phyloP scores from a whole-genome alignment of 2,797 vertebrate species.

The Chloroceryle amazona region DNA sequence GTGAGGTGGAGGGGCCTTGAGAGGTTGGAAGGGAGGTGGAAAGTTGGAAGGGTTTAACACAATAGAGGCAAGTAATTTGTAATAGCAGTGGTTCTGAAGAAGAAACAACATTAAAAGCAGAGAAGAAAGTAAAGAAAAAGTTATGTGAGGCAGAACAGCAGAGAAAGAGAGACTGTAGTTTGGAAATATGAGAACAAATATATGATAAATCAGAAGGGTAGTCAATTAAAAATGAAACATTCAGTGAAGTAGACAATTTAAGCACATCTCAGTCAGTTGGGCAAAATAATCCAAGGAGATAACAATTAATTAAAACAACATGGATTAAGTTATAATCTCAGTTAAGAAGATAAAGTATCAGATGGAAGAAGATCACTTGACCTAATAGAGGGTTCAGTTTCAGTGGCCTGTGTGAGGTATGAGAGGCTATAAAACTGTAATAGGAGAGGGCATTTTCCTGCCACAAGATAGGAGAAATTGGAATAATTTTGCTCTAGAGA shows the following conservation, averaged over 20 bases:
- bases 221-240: neutral
- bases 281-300: neutral
- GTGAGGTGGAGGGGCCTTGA: neutral
- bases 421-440: neutral
- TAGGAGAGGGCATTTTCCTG: neutral
- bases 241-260: neutral
- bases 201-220: neutral
- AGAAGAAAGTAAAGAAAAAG: neutral
- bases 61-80: neutral
- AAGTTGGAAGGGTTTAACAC: neutral
- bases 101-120: neutral
- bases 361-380: neutral
- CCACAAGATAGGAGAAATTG: neutral
- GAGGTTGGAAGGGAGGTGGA: neutral
- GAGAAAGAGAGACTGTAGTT: neutral
- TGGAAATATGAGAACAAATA: neutral
- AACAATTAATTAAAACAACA: neutral
- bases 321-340: neutral
- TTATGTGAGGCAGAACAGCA: neutral
- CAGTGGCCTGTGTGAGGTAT: neutral
- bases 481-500: slow-evolving; percentile 14
- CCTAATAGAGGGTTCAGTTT: neutral
- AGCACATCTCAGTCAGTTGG: neutral
- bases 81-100: neutral
- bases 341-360: neutral